Evolutionary conservation across 2,797 vertebrate species (phyloP).

Genomic region (Lepidocolaptes lacrymiger): DNA sequence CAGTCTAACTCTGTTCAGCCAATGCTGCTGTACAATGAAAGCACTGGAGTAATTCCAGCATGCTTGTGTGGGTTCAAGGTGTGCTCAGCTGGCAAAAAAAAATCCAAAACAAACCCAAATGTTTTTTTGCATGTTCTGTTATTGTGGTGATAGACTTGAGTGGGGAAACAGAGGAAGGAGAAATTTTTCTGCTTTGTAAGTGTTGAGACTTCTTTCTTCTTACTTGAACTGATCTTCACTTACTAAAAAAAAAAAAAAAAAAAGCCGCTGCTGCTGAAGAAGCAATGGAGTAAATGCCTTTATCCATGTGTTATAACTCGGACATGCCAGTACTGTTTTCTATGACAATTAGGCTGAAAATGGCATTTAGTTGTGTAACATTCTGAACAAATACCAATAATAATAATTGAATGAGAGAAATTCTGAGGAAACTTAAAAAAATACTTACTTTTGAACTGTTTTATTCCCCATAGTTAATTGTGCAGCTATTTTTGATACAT

Average conservation of each 20-base stretch:
- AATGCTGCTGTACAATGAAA: neutral
- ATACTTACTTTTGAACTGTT: neutral
- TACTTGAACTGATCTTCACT: neutral
- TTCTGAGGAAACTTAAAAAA: neutral
- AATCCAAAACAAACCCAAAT: fast-evolving
- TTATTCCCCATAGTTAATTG: neutral
- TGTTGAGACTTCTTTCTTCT: neutral
- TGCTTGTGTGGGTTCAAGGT: neutral
- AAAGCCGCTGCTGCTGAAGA: neutral
- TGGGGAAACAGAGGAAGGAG: neutral
- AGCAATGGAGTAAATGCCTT: neutral
- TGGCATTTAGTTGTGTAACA: neutral
- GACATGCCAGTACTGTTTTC: neutral
- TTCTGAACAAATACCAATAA: neutral
- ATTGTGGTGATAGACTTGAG: neutral
- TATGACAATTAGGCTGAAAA: neutral
- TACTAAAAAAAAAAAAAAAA: neutral
- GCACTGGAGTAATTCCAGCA: neutral
- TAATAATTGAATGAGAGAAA: neutral
- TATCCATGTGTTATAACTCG: neutral
- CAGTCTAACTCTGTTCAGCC: neutral
- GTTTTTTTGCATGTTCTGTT: neutral
- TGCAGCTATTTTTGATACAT: neutral
- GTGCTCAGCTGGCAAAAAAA: neutral
- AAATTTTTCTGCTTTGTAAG: neutral